Percentiles rank a stretch among this genome's conserved stretches.
Evolutionary conservation across 2,888 invertebrate genomes (phyloP).

Genomic region (Hecatera dysodea): DNA sequence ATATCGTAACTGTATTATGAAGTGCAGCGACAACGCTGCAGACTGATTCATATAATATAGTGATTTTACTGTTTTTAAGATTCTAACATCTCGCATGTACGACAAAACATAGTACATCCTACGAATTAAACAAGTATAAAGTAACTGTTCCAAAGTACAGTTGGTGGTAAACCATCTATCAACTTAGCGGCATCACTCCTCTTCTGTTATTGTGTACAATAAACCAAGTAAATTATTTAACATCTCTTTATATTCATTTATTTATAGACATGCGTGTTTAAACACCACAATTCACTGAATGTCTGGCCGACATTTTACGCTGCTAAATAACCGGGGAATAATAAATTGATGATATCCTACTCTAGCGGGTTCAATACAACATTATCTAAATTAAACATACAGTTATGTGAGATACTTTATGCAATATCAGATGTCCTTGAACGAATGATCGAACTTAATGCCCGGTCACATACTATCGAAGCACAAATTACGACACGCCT

Average conservation of each 20-base stretch:
- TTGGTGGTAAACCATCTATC: constrained; percentile 10
- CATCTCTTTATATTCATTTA: constrained; percentile 27
- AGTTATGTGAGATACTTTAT: constrained; percentile 72
- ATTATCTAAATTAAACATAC: constrained; percentile 50
- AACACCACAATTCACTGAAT: constrained; percentile 27
- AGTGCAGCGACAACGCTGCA: constrained; percentile 10
- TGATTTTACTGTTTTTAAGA: not conserved
- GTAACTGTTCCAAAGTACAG: constrained; percentile 11
- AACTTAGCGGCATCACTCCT: constrained; percentile 22
- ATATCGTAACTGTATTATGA: constrained; percentile 24
- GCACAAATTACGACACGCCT: constrained; percentile 74
- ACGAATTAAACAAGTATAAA: not conserved
- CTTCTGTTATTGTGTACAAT: constrained; percentile 16
- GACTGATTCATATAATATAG: not conserved
- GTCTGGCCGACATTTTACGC: constrained; percentile 37
- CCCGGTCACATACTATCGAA: constrained; percentile 74
- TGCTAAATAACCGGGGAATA: constrained; percentile 26
- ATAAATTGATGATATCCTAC: constrained; percentile 4
- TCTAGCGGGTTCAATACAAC: constrained; percentile 15
- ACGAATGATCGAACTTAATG: constrained; percentile 77
- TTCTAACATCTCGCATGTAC: not conserved
- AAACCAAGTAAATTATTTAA: constrained; percentile 18
- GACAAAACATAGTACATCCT: not conserved
- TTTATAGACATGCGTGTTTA: constrained; percentile 36
- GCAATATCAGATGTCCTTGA: constrained; percentile 82